Evolutionary conservation across 2,797 vertebrate genomes (phyloP).

Genomic region (Falco berigora): DNA sequence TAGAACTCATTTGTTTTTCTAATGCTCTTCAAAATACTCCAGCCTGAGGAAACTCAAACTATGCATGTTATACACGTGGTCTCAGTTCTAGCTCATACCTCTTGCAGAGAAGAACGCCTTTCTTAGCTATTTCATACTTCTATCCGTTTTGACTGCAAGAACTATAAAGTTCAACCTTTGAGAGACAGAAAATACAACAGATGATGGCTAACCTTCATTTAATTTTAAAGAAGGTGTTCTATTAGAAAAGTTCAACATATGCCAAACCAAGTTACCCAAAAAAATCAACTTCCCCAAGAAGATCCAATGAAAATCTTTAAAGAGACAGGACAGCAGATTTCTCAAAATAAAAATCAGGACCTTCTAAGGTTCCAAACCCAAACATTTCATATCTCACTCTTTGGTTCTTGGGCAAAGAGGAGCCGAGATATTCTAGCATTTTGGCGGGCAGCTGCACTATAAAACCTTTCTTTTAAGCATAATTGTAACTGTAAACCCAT

Average conservation of each 20-base stretch:
- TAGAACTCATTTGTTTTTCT: neutral
- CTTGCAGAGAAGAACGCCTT: neutral
- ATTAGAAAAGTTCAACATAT: neutral
- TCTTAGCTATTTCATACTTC: neutral
- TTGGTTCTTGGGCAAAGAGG: neutral
- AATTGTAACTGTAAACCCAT: neutral
- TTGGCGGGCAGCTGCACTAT: neutral
- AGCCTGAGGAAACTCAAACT: neutral
- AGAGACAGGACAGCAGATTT: neutral
- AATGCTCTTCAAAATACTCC: neutral
- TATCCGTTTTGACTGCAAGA: neutral
- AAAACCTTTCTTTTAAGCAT: neutral
- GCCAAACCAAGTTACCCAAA: neutral
- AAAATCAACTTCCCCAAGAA: neutral
- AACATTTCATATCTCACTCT: neutral
- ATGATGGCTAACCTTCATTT: neutral
- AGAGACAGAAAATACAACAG: neutral
- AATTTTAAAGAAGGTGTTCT: neutral
- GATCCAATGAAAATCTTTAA: neutral
- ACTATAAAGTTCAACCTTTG: neutral
- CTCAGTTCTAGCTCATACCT: neutral
- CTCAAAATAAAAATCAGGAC: neutral
- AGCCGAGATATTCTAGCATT: neutral
- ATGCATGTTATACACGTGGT: neutral
- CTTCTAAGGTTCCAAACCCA: neutral